Evolutionary conservation across 1,140 invertebrate species (phyloP), one percentile per base, ranked within the genome.

Genomic region (Psix sp.): DNA sequence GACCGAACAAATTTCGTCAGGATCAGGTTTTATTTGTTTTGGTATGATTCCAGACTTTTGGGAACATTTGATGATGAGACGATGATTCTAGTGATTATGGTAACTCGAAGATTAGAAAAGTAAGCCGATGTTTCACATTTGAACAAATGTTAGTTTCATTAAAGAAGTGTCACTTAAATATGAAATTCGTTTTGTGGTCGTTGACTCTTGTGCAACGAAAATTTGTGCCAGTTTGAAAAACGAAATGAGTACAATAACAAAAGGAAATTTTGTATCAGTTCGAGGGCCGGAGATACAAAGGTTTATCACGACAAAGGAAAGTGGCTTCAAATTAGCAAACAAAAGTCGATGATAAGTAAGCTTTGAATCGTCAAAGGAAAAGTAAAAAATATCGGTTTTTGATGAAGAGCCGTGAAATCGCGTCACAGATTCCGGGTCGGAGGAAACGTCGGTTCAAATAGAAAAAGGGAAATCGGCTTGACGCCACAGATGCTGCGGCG

Each of bases 301-400:
- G 45, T 20, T 52, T 31, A 9, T 36, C 26, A 46, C 46, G 52
- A 72, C 52, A 72, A 59, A 59, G 52, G 68, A 15, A 40, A 72
- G 59, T 57, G 67, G 36, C 36, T 52, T 35, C 59, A 65, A 72
- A 72, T 72, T 72, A 72, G 60, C 59, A 65, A 65, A 72, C 68
- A 72, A 72, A 65, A 49, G 33, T 16, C 38, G 51, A 38, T 52
- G 59, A 63, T 72, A 72, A 72, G 68, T 72, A 65, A 56, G 17
- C 39, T 48, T 46, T 38, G 66, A 40, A 29, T 43, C 6, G 59
- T 14, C 31, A 68, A 54, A 21, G 39, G 35, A 56, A 60, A 45
- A 24, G 54, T 5, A 6, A 36, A 24, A 59, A 63, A 43, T 36
- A 43, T 74, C 56, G 71, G 62, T 56, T 60, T 62, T 52, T 56